phyloP scores from a whole-genome alignment of 2,113 vertebrate genomes.

The Pluvianellus socialis region DNA sequence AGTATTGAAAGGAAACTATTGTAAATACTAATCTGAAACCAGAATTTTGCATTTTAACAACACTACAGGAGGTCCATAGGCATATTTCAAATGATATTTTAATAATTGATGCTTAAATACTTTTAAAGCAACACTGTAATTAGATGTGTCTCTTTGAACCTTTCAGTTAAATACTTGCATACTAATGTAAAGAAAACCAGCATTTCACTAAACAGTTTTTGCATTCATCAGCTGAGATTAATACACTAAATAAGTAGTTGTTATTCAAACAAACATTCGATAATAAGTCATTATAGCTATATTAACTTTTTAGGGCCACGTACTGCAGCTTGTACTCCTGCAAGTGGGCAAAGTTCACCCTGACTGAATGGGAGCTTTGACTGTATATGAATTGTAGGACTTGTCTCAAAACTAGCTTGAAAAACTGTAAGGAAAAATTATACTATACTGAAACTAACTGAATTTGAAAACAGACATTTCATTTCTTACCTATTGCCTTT shows the following conservation, averaged over 20 bases:
- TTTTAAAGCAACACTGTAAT: slow-evolving; percentile 42
- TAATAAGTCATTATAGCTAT: slow-evolving; percentile 37
- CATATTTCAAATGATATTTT: slow-evolving; percentile 48
- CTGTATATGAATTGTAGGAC: neutral
- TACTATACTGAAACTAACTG: neutral
- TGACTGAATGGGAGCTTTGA: neutral
- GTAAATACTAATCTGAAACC: neutral
- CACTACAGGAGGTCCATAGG: slow-evolving; percentile 15
- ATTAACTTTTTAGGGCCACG: slow-evolving; percentile 22
- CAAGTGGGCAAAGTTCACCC: neutral
- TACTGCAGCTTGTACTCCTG: neutral
- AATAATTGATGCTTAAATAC: slow-evolving; percentile 46
- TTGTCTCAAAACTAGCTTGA: neutral
- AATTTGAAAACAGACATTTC: neutral
- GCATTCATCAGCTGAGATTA: slow-evolving; percentile 44
- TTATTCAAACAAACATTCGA: slow-evolving; percentile 37
- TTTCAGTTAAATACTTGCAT: slow-evolving; percentile 43
- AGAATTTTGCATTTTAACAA: slow-evolving; percentile 12
- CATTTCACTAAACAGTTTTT: slow-evolving; percentile 27
- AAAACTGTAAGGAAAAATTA: neutral
- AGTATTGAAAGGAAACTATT: neutral
- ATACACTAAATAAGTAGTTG: slow-evolving; percentile 42
- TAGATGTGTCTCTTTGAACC: slow-evolving; percentile 41
- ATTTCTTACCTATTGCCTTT: neutral
- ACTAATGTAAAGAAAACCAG: slow-evolving; percentile 45